Base-by-base conservation (phyloP, 1,140 invertebrate genomes). In the Drosophila ogumai region DNA sequence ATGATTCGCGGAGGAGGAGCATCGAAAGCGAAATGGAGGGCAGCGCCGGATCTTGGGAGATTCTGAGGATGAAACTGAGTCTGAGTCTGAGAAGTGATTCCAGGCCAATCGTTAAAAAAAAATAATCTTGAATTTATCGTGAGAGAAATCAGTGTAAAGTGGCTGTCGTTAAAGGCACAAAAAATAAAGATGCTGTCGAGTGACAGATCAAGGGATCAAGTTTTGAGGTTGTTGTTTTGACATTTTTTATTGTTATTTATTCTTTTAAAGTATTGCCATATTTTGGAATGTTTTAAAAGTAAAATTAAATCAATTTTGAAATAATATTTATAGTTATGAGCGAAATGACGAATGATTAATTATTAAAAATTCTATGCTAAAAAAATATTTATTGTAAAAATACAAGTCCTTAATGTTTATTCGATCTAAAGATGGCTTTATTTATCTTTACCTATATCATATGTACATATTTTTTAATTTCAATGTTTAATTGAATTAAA, bases 11-110 rank as follows among this genome's bases (percentile, higher is more conserved):
- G 13, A 34, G 34, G 32, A 34, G 40, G 28, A 31, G 47, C 44
- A 77, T 67, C 47, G 79, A 82, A 82, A 82, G 80, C 75, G 80
- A 82, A 82, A 79, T 60, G 72, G 50, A 63, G 41, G 67, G 13
- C 38, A 31, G 34, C 22, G n/a, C 34, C 5, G 59, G 36, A 28
- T 38, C 44, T 49, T 32, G 10, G 46, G 67, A 58, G 40, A 59
- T 46, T 65, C 61, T 41, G 72, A 54, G 59, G 54, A 43, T 47
- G 52, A 49, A 75, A 64, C 22, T 47, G 46, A 47, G 22, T 47
- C 46, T 47, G 44, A 46, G 44, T 25, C 52, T 75, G 46, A 76
- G 19, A 68, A 57, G 60, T 61, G 71, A 54, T 65, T 81, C 41
- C 78, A 75, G 41, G 63, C 59, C 63, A 31, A 82, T 59, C 61